Conservation (phyloP, 2,113 vertebrate species). For the Oostethus manadensis region DNA sequence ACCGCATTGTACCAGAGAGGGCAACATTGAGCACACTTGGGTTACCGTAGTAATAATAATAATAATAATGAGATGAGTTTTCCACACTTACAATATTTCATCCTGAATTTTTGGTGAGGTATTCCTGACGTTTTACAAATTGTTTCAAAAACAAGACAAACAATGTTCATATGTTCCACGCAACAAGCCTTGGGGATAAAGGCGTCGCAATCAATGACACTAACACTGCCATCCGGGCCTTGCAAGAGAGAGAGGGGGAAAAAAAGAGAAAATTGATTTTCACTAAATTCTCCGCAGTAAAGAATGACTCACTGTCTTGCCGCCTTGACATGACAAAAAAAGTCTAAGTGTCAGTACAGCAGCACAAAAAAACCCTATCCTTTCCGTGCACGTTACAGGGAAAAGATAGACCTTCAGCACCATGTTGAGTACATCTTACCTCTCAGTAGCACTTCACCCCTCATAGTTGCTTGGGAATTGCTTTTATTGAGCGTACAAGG, state of each 20-base stretch:
- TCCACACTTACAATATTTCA: too few species aligned
- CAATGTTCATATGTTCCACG: background rate
- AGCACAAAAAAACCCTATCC: constrained; percentile 14
- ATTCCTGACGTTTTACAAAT: background rate
- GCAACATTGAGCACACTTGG: too few species aligned
- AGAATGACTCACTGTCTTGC: constrained; percentile 48
- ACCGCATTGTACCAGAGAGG: too few species aligned
- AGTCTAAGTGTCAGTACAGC: constrained; percentile 17
- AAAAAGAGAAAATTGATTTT: constrained; percentile 51
- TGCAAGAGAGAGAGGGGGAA: background rate
- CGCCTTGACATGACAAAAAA: constrained; percentile 24
- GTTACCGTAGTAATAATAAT: too few species aligned
- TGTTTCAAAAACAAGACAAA: background rate
- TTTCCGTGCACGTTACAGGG: background rate
- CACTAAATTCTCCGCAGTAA: constrained; percentile 47
- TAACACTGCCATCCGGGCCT: constrained; percentile 16
- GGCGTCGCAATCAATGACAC: constrained; percentile 32
- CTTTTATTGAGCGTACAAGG: background rate
- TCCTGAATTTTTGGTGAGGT: too few species aligned
- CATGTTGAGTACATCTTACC: constrained; percentile 3
- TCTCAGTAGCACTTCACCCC: constrained; percentile 1
- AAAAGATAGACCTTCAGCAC: constrained; percentile 10
- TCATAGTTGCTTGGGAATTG: background rate
- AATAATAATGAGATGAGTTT: too few species aligned
- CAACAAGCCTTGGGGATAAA: constrained; percentile 23